Percentiles rank a stretch among this genome's conserved stretches.
Evolutionary conservation across 2,797 vertebrate species (phyloP).

Genomic region (Paedocypris micromegethes): DNA sequence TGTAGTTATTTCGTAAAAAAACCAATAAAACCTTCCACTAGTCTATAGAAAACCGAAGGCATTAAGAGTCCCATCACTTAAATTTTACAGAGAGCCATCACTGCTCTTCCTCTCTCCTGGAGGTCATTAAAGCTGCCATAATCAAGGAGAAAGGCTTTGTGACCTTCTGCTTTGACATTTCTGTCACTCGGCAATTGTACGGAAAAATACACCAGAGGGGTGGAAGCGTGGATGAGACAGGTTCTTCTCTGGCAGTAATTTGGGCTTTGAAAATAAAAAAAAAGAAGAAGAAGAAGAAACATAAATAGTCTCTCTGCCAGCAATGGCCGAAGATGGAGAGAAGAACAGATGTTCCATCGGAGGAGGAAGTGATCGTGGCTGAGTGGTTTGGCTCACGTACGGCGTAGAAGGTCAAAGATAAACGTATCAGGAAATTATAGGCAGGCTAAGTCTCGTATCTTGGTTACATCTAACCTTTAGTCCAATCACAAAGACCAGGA

Average conservation of each 20-base stretch:
- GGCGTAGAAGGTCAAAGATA: conserved; percentile 13
- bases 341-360: neutral
- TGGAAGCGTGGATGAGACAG: neutral
- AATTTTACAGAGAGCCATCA: conserved; percentile 1
- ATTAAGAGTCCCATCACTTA: conserved; percentile 24
- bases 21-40: neutral
- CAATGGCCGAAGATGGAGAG: too few species aligned
- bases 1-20: too few species aligned
- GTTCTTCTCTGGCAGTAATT: conserved; percentile 8
- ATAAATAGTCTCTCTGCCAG: neutral
- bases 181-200: conserved; percentile 11
- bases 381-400: neutral
- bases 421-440: conserved; percentile 13
- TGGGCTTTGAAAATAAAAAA: conserved; percentile 5
- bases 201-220: conserved; percentile 3
- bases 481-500: neutral
- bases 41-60: neutral
- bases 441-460: conserved; percentile 5
- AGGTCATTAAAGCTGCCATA: conserved; percentile 20
- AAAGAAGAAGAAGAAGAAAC: conserved; percentile 4
- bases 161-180: conserved; percentile 34
- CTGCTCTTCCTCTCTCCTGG: neutral
- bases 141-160: conserved; percentile 9
- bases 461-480: neutral
- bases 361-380: conserved; percentile 5